Evolutionary conservation across 1,140 invertebrate species (phyloP), one percentile per base, ranked within the genome.

Genomic region (Rhagoletis pomonella): DNA sequence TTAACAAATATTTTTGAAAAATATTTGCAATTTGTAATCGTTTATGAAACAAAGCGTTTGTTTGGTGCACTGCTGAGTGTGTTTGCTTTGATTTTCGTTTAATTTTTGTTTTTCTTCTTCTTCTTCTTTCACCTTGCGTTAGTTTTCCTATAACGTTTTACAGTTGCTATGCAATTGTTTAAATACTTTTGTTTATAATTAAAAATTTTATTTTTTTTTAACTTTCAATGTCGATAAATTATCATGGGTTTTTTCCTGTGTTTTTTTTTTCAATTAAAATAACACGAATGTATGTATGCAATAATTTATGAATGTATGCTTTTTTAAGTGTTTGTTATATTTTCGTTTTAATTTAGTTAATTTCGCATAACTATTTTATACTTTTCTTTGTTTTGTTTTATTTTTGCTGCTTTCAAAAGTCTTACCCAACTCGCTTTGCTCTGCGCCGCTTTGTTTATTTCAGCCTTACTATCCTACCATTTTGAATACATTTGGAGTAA

Each of bases 361-460:
- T 55, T 77, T 77, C 69, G 69, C 42, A 77, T 77, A 77, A 50
- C 69, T 73, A 47, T 47, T 17, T 62, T 62, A 17, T 62, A 17
- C 12, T 62, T n/a, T 29, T 62, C 12, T 62, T 17, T n/a, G 4
- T 62, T 14, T 29, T 29, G 29, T 29, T 29, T 29, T 29, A 29
- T 29, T 17, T 67, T 77, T 47, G 1, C 69, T 6, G 44, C 19
- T 81, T 58, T 81, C 42, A n/a, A 73, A 73, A 73, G 3, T 50
- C 6, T 47, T 44, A 47, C 14, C 44, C 44, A 47, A 73, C 3
- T 12, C 44, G 12, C 69, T 19, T 81, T 91, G 90, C 91, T 90
- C 90, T 90, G 90, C 50, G 90, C 85, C 89, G 89, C 87, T 90
- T 89, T 88, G 88, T 89, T 89, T 88, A 87, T 89, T 9, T 55